phyloP scores from a whole-genome alignment of 1,140 invertebrate genomes.

The Schlechtendalia chinensis region DNA sequence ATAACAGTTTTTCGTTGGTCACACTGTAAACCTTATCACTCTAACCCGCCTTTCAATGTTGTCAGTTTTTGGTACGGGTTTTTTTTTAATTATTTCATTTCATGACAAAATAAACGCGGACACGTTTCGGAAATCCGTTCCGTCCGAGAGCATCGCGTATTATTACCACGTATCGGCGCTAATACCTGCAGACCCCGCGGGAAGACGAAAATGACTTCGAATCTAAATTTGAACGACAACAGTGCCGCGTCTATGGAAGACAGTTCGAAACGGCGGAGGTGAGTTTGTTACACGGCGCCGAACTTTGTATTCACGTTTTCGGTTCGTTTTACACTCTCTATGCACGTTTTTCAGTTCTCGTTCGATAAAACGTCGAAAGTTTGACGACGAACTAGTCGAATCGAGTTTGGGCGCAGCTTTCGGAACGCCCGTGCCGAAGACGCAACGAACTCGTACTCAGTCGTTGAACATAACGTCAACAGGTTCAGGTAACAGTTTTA shows the following conservation, averaged over 20 bases:
- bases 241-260: constrained; percentile 15
- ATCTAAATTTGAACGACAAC: constrained; percentile 23
- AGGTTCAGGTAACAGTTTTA: constrained; percentile 3
- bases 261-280: constrained; percentile 48
- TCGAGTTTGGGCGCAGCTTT: constrained; percentile 56
- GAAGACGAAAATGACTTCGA: background rate
- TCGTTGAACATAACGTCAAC: constrained; percentile 60
- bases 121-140: no score
- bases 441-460: constrained; percentile 59
- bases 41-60: no score
- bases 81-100: no score
- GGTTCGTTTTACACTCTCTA: no score
- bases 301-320: background rate
- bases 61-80: no score
- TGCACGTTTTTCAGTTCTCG: constrained; percentile 65
- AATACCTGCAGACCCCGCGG: no score
- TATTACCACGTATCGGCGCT: no score
- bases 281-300: no score
- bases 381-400: constrained; percentile 95
- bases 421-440: constrained; percentile 51
- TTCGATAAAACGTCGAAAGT: constrained; percentile 91
- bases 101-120: no score
- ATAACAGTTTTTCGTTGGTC: no score
- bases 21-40: no score
- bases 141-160: background rate